These are phyloP conservation scores for Eubucco bourcierii DNA, from an alignment of 2,113 vertebrate genomes.

Conservation along the genomic window DNA sequence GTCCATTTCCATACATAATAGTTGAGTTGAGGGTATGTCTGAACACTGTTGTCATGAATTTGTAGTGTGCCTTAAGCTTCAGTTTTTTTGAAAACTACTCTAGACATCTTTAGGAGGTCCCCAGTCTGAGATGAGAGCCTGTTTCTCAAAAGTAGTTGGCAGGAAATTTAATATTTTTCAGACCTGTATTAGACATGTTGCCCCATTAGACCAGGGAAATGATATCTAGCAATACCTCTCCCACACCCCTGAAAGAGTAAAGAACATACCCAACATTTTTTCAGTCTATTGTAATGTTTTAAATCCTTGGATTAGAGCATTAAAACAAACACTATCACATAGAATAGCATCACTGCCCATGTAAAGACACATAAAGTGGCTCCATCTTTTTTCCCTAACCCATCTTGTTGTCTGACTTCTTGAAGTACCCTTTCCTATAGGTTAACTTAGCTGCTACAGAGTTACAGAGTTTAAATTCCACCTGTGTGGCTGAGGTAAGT, in stretches of 20 bases:
- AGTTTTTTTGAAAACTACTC: background rate
- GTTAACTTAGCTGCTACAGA: background rate
- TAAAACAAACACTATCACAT: background rate
- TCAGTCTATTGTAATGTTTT: background rate
- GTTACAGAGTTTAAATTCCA: background rate
- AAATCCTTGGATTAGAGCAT: background rate
- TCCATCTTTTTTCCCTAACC: background rate
- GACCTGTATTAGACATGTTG: background rate
- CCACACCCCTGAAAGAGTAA: background rate
- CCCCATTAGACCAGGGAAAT: background rate
- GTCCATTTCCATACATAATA: background rate
- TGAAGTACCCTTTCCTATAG: background rate
- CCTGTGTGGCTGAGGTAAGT: background rate
- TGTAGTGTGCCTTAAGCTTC: background rate
- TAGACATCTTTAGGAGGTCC: background rate
- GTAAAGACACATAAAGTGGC: background rate
- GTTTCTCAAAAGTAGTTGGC: background rate
- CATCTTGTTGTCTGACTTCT: background rate
- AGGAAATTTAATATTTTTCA: background rate
- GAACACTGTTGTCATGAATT: background rate
- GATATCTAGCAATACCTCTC: background rate
- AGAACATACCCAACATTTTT: background rate
- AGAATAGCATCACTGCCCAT: background rate
- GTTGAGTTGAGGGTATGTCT: background rate
- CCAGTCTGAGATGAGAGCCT: background rate